These are phyloP conservation scores for Mormyrus hasselquistii DNA, from an alignment of 2,797 vertebrate genomes.

Conservation along the genomic window DNA sequence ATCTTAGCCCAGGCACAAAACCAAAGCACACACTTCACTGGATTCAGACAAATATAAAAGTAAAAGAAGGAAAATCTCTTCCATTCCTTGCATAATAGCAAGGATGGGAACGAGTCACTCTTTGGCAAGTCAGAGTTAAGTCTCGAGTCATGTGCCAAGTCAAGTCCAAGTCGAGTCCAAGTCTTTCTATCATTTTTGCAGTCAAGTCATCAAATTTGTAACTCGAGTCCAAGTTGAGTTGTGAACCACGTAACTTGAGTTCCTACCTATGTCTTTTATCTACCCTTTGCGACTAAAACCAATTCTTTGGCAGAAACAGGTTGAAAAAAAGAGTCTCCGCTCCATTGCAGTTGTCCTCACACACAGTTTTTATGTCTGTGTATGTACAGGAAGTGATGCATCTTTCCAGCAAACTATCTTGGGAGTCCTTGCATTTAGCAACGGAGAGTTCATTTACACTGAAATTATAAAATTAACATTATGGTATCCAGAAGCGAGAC, in stretches of 20 bases:
- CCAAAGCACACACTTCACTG: background rate
- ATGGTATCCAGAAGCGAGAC: background rate
- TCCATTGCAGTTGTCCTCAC: background rate
- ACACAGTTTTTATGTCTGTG: background rate
- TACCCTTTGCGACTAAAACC: background rate
- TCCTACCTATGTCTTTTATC: background rate
- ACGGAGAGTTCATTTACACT: background rate
- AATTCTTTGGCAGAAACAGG: background rate
- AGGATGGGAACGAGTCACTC: background rate
- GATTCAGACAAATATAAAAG: background rate
- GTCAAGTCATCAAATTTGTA: background rate
- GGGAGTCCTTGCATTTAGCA: background rate
- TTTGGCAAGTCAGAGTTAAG: background rate
- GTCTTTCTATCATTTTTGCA: background rate
- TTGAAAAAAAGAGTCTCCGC: background rate
- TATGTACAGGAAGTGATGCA: background rate
- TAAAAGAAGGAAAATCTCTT: background rate
- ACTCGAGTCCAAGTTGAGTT: background rate
- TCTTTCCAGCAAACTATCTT: background rate
- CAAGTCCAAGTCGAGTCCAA: background rate
- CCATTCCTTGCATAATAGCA: background rate
- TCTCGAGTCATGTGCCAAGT: background rate
- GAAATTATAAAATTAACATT: background rate
- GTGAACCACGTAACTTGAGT: background rate
- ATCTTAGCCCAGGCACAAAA: background rate